Evolutionary conservation across 2,797 vertebrate species (phyloP), one percentile per base, ranked within the genome.

Genomic region (Saguinus oedipus): DNA sequence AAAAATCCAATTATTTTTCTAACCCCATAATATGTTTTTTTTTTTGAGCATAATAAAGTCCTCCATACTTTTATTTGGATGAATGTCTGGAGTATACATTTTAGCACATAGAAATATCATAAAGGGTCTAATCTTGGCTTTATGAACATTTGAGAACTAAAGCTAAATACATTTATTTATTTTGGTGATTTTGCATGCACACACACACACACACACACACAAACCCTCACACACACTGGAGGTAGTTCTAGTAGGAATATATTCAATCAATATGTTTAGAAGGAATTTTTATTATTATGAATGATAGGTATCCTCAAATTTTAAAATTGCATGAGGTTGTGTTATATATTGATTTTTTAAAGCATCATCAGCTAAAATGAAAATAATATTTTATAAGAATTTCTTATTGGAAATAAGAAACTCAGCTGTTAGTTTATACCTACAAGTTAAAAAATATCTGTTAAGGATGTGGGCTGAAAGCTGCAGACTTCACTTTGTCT

Each of bases 1-100:
- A 46, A 46, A 39, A 79, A 91, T 92, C 61, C 48, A 91, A 78
- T 89, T 83, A 57, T 76, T 79, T 30, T 82, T 89, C 53, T 94
- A 79, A 78, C 6, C 33, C 26, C 17, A 76, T 42, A 57, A 61
- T 26, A 26, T 42, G 50, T 1, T 88, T 26, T 50, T 26, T 50
- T 26, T 50, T 93, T 80, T 39, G 24, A 86, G 26, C 57, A 79
- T 50, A 88, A 76, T 68, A 82, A 94, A 68, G 5, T 61, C 26
- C 53, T 27, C 22, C 19, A 27, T n/a, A 68, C 59, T 95, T 79
- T 92, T 90, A 74, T 78, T 94, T 82, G 72, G 7, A 82, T 93
- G 81, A 92, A 84, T 39, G 36, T 39, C n/a, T 89, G 27, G 6
- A 55, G 2, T 48, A 68, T 75, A 86, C 74, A 68, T 68, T 80